Percentiles rank a stretch among this genome's conserved stretches.
phyloP scores from a whole-genome alignment of 2,113 vertebrate genomes.

The Calyptomena viridis region DNA sequence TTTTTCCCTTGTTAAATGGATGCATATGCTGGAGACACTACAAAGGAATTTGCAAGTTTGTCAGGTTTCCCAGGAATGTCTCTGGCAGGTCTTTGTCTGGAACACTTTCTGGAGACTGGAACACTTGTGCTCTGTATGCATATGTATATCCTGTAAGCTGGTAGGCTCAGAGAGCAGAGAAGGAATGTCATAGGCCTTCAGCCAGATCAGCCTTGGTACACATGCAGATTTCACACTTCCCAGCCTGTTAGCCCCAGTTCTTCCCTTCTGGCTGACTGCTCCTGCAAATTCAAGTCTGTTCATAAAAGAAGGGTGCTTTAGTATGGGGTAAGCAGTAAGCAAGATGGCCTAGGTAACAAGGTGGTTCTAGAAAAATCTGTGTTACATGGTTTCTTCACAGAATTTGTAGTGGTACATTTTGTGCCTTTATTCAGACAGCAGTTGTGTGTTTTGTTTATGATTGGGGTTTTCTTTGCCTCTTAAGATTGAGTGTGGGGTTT shows the following conservation, averaged over 20 bases:
- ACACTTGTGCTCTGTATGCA: constrained; percentile 35
- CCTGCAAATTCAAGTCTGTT: neutral
- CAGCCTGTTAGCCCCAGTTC: neutral
- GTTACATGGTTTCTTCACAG: neutral
- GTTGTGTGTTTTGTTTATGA: neutral
- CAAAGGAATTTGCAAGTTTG: constrained; percentile 60
- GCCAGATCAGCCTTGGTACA: constrained; percentile 16
- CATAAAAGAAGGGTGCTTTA: neutral
- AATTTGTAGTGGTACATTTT: neutral
- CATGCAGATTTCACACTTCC: constrained; percentile 42
- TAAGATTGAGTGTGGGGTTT: neutral
- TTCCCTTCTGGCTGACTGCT: neutral
- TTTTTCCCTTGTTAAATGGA: constrained; percentile 48
- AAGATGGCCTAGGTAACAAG: neutral
- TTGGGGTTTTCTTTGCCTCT: neutral
- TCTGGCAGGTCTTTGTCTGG: constrained; percentile 70
- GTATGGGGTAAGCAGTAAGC: neutral
- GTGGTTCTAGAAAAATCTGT: neutral
- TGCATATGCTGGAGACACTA: constrained; percentile 51
- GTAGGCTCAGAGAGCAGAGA: constrained; percentile 20
- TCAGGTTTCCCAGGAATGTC: constrained; percentile 73
- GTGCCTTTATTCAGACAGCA: neutral
- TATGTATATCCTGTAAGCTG: constrained; percentile 60
- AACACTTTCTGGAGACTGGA: constrained; percentile 59
- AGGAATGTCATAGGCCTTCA: constrained; percentile 46